These are phyloP conservation scores for Otocyon megalotis DNA, from an alignment of 2,113 vertebrate species.

Conservation along the genomic window DNA sequence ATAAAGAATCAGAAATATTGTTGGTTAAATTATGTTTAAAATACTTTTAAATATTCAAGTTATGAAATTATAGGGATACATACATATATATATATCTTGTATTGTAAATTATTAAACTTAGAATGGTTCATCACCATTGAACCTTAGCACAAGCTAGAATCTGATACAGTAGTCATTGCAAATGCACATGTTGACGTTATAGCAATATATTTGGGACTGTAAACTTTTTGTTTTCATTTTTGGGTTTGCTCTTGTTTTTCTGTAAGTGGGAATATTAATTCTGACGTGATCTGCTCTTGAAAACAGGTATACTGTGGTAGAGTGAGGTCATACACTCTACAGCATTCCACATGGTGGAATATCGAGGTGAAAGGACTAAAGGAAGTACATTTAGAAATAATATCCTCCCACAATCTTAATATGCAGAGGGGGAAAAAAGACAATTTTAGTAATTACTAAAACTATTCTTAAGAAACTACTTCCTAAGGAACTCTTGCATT, in stretches of 20 bases:
- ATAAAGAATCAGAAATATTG: neutral
- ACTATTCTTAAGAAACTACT: neutral
- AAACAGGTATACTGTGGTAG: neutral
- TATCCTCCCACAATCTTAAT: neutral
- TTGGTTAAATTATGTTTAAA: neutral
- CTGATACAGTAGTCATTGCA: neutral
- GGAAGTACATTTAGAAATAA: neutral
- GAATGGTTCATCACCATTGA: neutral
- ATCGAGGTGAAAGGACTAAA: neutral
- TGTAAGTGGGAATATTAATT: neutral
- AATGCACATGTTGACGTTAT: neutral
- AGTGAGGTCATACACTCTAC: neutral
- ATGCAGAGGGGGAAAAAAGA: neutral
- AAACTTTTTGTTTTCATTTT: neutral
- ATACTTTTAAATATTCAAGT: neutral
- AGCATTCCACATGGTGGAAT: neutral
- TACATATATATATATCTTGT: neutral
- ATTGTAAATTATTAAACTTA: neutral
- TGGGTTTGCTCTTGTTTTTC: neutral
- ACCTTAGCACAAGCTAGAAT: neutral
- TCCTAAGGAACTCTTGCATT: neutral
- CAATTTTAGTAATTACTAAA: constrained; percentile 52
- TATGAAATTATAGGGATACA: neutral
- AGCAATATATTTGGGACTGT: neutral
- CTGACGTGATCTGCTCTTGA: neutral